Conservation (phyloP, 2,113 vertebrate species). For the Glareola pratincola region DNA sequence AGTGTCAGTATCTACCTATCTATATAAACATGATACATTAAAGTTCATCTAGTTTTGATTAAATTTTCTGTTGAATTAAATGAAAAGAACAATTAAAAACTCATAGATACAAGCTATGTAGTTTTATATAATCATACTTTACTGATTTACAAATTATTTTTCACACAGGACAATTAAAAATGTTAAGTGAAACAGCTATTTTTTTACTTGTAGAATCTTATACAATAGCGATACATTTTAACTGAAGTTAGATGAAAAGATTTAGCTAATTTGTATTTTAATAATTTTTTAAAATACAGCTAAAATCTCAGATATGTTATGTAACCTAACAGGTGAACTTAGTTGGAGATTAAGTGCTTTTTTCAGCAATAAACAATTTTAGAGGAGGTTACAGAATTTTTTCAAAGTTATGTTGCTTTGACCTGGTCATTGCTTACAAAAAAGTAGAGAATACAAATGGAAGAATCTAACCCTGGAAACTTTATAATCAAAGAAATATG, state of each 20-base stretch:
- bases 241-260: not conserved
- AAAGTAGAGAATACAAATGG: not conserved
- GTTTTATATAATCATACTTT: not conserved
- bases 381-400: not conserved
- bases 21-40: not conserved
- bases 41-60: not conserved
- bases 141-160: not conserved
- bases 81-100: not conserved
- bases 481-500: not conserved
- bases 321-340: not conserved
- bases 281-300: not conserved
- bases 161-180: not conserved
- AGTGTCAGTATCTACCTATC: not conserved
- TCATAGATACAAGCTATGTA: not conserved
- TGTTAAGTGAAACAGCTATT: not conserved
- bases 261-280: not conserved
- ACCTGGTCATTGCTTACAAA: not conserved
- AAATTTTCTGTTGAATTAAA: not conserved
- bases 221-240: not conserved
- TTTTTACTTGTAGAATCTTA: not conserved
- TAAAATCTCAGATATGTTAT: not conserved
- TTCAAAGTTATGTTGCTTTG: not conserved
- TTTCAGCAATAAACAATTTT: not conserved
- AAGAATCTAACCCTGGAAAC: not conserved
- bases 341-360: not conserved